Percentiles rank a stretch among this genome's conserved stretches.
phyloP scores from a whole-genome alignment of 2,113 vertebrate species.

The Neopipo cinnamomea region DNA sequence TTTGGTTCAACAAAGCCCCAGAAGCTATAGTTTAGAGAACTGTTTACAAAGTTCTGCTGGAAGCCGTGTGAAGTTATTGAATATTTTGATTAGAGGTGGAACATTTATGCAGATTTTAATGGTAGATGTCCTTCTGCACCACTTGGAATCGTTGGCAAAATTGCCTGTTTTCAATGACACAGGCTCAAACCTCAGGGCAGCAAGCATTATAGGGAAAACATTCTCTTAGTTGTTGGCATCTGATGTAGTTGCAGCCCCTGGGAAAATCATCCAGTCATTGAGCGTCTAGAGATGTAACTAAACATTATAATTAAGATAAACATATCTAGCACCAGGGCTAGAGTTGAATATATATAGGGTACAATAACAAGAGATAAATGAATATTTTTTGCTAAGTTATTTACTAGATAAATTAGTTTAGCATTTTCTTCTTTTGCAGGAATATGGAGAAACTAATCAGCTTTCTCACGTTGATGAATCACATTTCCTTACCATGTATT shows the following conservation, averaged over 20 bases:
- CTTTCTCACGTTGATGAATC: neutral
- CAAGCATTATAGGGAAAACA: neutral
- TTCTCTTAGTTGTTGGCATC: neutral
- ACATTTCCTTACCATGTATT: neutral
- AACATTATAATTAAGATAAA: neutral
- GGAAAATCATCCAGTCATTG: neutral
- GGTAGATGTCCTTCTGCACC: neutral
- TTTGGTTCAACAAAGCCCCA: neutral
- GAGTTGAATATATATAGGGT: neutral
- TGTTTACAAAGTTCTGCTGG: neutral
- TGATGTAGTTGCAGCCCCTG: neutral
- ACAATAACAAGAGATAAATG: neutral
- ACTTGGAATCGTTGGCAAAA: neutral
- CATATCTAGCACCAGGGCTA: neutral
- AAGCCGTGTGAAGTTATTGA: neutral
- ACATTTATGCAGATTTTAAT: neutral
- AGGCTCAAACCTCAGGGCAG: neutral
- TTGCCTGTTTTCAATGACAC: neutral
- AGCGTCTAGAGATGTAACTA: neutral
- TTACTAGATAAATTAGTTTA: neutral
- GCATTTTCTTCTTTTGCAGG: neutral
- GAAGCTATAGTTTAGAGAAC: neutral
- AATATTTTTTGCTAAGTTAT: neutral
- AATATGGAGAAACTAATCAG: neutral
- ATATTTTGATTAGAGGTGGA: neutral